Conservation (phyloP, 2,888 invertebrate species). For the Drosophila barbarae region DNA sequence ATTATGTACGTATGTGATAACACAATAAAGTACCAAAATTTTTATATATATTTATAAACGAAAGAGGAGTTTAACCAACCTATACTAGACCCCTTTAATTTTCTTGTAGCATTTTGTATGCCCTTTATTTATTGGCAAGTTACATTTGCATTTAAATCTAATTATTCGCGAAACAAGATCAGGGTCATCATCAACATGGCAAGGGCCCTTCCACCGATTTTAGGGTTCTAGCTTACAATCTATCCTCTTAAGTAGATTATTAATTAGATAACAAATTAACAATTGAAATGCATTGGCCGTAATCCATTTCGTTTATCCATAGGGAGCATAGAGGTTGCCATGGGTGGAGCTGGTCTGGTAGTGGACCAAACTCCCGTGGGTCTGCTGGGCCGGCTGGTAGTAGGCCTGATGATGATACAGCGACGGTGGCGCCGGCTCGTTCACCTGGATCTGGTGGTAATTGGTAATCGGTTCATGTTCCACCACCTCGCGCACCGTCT, state of each 20-base stretch:
- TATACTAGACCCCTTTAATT: not conserved
- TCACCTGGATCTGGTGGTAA: slow-evolving; percentile 82
- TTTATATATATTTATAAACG: slow-evolving; percentile 20
- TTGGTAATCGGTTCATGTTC: slow-evolving; percentile 83
- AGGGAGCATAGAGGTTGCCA: slow-evolving; percentile 53
- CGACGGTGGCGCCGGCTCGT: slow-evolving; percentile 80
- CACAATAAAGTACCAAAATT: slow-evolving; percentile 9
- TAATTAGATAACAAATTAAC: slow-evolving; percentile 32
- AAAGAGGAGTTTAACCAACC: too few species aligned
- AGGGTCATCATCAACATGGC: slow-evolving; percentile 58
- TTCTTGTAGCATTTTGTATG: slow-evolving; percentile 55
- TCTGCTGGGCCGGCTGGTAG: slow-evolving; percentile 62
- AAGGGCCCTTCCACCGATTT: slow-evolving; percentile 65
- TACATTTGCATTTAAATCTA: slow-evolving; percentile 33
- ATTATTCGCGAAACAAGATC: slow-evolving; percentile 34
- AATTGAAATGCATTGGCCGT: slow-evolving; percentile 40
- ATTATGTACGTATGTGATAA: slow-evolving; percentile 15
- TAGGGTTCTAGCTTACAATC: slow-evolving; percentile 28
- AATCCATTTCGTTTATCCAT: slow-evolving; percentile 36
- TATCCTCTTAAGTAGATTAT: slow-evolving; percentile 23
- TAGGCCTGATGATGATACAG: slow-evolving; percentile 69
- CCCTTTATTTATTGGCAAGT: slow-evolving; percentile 67
- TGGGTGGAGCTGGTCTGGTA: slow-evolving; percentile 53
- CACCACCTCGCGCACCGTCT: slow-evolving; percentile 83
- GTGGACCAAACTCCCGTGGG: slow-evolving; percentile 68